A percentile compares a stretch with the other conserved stretches of the same genome.
These are phyloP conservation scores for Aleiodes alternator DNA, from an alignment of 2,888 invertebrate species.

Conservation along the genomic window DNA sequence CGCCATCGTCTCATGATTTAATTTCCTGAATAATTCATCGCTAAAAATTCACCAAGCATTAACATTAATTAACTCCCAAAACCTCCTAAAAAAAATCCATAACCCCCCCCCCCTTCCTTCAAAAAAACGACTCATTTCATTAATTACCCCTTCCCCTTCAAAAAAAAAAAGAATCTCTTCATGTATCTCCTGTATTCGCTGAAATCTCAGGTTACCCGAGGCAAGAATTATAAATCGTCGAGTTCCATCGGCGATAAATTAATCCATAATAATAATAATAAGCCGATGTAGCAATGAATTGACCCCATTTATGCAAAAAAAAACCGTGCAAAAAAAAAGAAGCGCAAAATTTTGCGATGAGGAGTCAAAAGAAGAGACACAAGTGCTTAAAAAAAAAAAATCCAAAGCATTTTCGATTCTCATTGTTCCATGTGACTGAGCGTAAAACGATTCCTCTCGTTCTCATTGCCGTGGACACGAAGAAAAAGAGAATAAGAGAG, in stretches of 20 bases:
- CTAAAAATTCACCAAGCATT: too few relatives aligned
- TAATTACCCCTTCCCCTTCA: too few relatives aligned
- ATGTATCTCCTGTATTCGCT: neutral
- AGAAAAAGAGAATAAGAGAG: neutral
- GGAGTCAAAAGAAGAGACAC: neutral
- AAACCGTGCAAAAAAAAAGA: neutral
- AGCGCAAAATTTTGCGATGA: neutral
- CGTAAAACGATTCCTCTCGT: constrained; percentile 36
- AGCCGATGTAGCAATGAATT: neutral
- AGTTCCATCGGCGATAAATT: neutral
- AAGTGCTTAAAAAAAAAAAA: too few relatives aligned
- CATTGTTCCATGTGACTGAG: constrained; percentile 45
- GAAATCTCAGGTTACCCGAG: neutral
- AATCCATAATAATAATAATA: neutral
- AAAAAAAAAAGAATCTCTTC: too few relatives aligned
- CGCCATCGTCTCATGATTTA: too few relatives aligned
- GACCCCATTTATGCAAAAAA: too few relatives aligned
- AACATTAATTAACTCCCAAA: too few relatives aligned
- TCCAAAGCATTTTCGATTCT: constrained; percentile 4
- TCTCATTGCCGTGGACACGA: constrained; percentile 13
- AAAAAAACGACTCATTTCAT: too few relatives aligned
- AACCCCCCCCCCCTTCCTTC: too few relatives aligned
- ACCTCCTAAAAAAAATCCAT: too few relatives aligned
- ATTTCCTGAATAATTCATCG: too few relatives aligned
- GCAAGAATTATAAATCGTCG: neutral